Conservation (phyloP, 1,140 invertebrate species). For the Heliconius eleuchia region DNA sequence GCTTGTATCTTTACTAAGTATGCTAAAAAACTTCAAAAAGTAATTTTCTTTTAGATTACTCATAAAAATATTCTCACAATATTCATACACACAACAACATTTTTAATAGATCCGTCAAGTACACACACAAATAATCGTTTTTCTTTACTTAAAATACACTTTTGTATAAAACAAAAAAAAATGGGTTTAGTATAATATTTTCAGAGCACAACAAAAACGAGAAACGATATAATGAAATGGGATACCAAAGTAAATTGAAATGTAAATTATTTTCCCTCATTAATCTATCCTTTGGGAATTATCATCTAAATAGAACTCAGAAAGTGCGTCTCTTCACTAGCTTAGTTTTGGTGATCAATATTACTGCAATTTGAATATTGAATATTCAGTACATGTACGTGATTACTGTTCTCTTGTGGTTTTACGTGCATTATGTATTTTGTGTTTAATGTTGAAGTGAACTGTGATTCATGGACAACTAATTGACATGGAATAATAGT, state of each 20-base stretch:
- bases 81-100: not conserved
- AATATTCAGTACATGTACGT: constrained; percentile 19
- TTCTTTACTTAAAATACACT: not conserved
- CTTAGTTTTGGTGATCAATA: constrained; percentile 21
- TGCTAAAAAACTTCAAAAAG: not conserved
- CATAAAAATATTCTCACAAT: not conserved
- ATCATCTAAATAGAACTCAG: constrained; percentile 25
- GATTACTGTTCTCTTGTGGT: constrained; percentile 17
- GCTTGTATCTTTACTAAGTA: not conserved
- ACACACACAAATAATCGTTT: not conserved
- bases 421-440: not conserved
- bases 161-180: not conserved
- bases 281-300: constrained; percentile 21
- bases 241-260: constrained; percentile 17
- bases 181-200: not conserved
- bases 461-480: not conserved
- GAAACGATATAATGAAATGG: not conserved
- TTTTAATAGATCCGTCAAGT: not conserved
- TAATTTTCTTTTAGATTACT: not conserved
- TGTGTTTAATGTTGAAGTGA: not conserved
- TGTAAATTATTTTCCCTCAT: constrained; percentile 30
- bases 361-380: constrained; percentile 21
- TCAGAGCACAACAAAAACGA: not conserved
- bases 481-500: too few relatives aligned
- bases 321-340: constrained; percentile 16